phyloP scores from a whole-genome alignment of 1,140 invertebrate species.

The Temnothorax nylanderi region DNA sequence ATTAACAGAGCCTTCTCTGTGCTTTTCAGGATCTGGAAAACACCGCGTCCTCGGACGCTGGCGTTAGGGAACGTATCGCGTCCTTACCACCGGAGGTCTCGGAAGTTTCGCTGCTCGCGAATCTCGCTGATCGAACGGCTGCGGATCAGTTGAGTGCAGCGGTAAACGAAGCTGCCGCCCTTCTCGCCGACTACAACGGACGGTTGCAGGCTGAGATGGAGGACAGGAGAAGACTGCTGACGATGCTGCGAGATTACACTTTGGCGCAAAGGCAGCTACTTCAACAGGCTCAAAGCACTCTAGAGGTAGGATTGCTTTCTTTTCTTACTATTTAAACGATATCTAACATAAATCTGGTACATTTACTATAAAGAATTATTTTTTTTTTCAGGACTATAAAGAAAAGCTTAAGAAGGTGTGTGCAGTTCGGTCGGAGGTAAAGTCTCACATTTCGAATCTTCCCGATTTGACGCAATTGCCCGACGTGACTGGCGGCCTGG shows the following conservation, averaged over 20 bases:
- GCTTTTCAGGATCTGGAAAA: constrained; percentile 94
- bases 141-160: constrained; percentile 90
- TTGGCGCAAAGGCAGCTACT: constrained; percentile 94
- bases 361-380: neutral
- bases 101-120: constrained; percentile 93
- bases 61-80: constrained; percentile 96
- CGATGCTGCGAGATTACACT: constrained; percentile 95
- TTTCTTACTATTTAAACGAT: neutral
- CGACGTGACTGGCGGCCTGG: constrained; percentile 95
- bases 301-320: constrained; percentile 89
- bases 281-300: constrained; percentile 92
- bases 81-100: constrained; percentile 97
- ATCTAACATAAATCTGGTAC: neutral
- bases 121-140: constrained; percentile 91
- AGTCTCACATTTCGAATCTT: constrained; percentile 96
- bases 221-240: constrained; percentile 92
- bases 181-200: constrained; percentile 96
- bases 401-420: constrained; percentile 95
- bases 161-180: constrained; percentile 94
- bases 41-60: constrained; percentile 97
- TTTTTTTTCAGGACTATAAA: constrained; percentile 91
- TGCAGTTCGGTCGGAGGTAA: constrained; percentile 93
- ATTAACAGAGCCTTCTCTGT: constrained; percentile 64
- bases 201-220: constrained; percentile 95
- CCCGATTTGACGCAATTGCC: constrained; percentile 96